A percentile compares a stretch with the other conserved stretches of the same genome.
phyloP scores from a whole-genome alignment of 2,113 vertebrate species.

The Phyllostomus hastatus region DNA sequence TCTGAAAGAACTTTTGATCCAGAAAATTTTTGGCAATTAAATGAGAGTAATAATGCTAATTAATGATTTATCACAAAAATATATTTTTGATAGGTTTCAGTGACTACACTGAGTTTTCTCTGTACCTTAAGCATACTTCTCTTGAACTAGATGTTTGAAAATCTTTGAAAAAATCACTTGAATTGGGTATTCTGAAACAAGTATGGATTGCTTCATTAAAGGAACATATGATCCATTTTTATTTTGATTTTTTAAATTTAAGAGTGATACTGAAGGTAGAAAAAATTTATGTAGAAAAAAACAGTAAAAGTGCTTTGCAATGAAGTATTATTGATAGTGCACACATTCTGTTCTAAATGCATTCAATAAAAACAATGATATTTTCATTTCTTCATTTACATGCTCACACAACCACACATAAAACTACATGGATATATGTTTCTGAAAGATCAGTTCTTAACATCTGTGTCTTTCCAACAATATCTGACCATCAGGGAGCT shows the following conservation, averaged over 20 bases:
- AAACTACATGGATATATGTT: conserved; percentile 5
- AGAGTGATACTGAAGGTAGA: neutral
- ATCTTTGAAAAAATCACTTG: conserved; percentile 25
- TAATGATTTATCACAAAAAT: neutral
- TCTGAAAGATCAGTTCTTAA: conserved; percentile 68
- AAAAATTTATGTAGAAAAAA: neutral
- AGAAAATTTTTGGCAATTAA: neutral
- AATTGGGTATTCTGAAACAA: neutral
- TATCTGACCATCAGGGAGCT: conserved; percentile 75
- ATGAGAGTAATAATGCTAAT: neutral
- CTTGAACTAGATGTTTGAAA: neutral
- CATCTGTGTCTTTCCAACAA: conserved; percentile 77
- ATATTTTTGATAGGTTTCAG: neutral
- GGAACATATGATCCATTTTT: neutral
- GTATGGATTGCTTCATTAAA: neutral
- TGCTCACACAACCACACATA: neutral
- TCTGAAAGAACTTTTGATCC: neutral
- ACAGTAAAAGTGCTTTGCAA: neutral
- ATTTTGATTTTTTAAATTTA: neutral
- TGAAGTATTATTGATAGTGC: neutral
- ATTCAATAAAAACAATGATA: neutral
- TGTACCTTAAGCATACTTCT: neutral
- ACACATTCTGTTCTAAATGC: neutral
- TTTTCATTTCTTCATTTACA: conserved; percentile 48
- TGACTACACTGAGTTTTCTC: neutral